Base-by-base conservation (phyloP, 2,113 vertebrate genomes). In the Notechis scutatus region DNA sequence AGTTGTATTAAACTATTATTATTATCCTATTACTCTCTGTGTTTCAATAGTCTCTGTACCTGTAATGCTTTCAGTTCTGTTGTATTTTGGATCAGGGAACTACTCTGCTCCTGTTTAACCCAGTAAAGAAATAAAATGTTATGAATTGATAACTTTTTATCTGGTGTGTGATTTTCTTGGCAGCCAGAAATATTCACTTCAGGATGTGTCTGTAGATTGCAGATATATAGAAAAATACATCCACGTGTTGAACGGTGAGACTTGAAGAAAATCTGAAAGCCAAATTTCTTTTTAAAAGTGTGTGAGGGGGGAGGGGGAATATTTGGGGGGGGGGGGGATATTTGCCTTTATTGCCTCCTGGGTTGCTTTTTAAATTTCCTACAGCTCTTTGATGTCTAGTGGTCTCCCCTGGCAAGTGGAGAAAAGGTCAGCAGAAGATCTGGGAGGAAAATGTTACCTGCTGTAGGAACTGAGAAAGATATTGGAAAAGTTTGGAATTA, bases 121-220 rank as follows among this genome's bases (percentile, higher is more conserved):
- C 97, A 98, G 97, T 98, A 98, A 97, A 97, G 97, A 97, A 97
- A 98, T 97, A 97, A 97, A 97, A 97, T 97, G 97, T 97, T 97
- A 97, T 97, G 95, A 97, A 96, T 97, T 97, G 97, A 97, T 97
- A 96, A 96, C 61, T 91, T 93, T 90, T 86, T 93, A 94, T 92
- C 15, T 90, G 89, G 29, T 86, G 87, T 34, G n/a, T 61, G 61
- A 94, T 91, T 95, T 92, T 95, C 93, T 89, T 0, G 1, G 0
- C 56, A 8, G 26, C 50, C 26, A 23, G 87, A 52, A 54, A 5
- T 81, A 39, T 8, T 81, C 69, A 39, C 34, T 81, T 81, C 15
- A 34, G 0, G 69, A 21, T 7, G 18, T 42, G 34, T 39, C 34
- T 81, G 18, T 20, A 6, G 69, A 81, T 81, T 81, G 18, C 69